phyloP scores from a whole-genome alignment of 1,140 invertebrate genomes.

The Bombus superbus region DNA sequence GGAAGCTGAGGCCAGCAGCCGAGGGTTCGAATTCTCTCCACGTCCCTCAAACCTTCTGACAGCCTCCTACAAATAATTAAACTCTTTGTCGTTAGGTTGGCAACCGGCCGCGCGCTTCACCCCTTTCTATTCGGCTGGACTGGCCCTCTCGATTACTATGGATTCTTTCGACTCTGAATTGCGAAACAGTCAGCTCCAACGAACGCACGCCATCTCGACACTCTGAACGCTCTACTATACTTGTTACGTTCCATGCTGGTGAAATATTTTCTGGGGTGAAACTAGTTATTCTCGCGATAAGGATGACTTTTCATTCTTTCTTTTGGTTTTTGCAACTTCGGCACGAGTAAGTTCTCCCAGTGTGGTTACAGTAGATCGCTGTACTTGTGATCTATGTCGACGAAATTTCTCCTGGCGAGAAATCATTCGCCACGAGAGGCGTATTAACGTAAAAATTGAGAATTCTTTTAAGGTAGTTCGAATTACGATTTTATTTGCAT shows the following conservation, averaged over 20 bases:
- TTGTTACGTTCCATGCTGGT: not conserved
- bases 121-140: constrained; percentile 26
- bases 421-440: too few species aligned
- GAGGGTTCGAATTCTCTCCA: constrained; percentile 26
- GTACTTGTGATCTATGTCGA: not conserved
- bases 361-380: too few species aligned
- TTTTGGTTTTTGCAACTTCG: not conserved
- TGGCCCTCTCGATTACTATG: constrained; percentile 45
- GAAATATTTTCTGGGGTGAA: not conserved
- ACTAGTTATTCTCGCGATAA: not conserved
- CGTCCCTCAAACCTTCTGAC: constrained; percentile 51
- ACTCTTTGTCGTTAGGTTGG: constrained; percentile 49
- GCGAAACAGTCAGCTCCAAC: constrained; percentile 24
- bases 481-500: too few species aligned
- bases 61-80: constrained; percentile 53
- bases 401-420: not conserved
- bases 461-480: too few species aligned
- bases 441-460: too few species aligned
- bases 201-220: not conserved
- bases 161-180: constrained; percentile 31
- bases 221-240: not conserved
- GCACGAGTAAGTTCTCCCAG: not conserved
- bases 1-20: constrained; percentile 48
- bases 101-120: constrained; percentile 19
- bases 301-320: too few species aligned